Evolutionary conservation across 2,113 vertebrate species (phyloP).

Genomic region (Dipodomys ordii): DNA sequence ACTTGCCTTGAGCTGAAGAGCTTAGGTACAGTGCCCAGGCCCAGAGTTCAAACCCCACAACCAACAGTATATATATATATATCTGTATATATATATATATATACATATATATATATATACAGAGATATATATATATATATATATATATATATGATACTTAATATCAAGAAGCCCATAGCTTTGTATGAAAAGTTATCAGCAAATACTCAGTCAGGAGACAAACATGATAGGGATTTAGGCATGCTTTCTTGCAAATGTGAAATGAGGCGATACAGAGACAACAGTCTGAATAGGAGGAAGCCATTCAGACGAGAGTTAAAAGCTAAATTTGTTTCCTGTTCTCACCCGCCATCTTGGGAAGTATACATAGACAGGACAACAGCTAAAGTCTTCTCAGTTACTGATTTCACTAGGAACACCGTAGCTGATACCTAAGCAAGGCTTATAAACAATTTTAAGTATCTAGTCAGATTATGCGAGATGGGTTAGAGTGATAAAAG

Average conservation of each 20-base stretch:
- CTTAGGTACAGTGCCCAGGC: too few species aligned
- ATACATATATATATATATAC: neutral
- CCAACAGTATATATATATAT: neutral
- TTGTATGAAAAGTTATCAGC: neutral
- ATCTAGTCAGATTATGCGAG: neutral
- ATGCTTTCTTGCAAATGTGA: neutral
- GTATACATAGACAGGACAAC: accelerated
- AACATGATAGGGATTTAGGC: neutral
- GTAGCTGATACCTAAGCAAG: too few species aligned
- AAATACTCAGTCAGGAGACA: neutral
- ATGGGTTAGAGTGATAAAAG: neutral
- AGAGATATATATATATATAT: too few species aligned
- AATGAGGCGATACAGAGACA: neutral
- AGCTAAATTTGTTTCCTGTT: neutral
- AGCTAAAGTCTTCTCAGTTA: neutral
- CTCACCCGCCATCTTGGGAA: neutral
- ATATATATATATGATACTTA: neutral
- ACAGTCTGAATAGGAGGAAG: neutral
- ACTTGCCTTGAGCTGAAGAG: too few species aligned
- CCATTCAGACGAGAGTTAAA: neutral
- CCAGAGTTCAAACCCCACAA: too few species aligned
- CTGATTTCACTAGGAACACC: neutral
- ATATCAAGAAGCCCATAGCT: neutral
- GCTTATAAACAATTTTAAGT: neutral
- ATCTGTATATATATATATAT: neutral